Base-by-base conservation (phyloP, 2,797 vertebrate species). In the Sebastes miniatus region DNA sequence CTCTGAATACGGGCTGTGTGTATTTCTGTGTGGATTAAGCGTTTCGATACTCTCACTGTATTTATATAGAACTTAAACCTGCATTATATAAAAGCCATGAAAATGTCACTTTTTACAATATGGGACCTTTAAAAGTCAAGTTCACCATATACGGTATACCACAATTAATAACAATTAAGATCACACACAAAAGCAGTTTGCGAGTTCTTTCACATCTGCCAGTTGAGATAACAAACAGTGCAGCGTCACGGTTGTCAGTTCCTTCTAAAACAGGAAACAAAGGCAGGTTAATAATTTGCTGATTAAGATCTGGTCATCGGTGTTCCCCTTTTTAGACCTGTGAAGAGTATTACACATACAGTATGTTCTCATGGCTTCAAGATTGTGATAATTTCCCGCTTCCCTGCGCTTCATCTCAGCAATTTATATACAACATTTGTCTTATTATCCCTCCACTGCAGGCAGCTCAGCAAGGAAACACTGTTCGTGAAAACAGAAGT, bases 221-320 rank as follows among this genome's bases (percentile, higher is more conserved):
- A 54, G 13, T 12, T 6, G 5, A 86, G 81, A 83, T 83, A 84
- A 68, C 12, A 63, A 74, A 57, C 25, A 36, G 25, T 64, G 68
- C 6, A n/a, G 12, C 10, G 62, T 65, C 73, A 65, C 4, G 20
- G 29, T 18, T 11, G 11, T 43, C 20, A 59, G 4, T 76, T 80
- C 72, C 57, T 62, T 12, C 10, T 64, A 2, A 75, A 84, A 83
- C 39, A 77, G 80, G 83, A 87, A 87, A 32, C 58, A 27, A 27
- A 47, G 34, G 22, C 14, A 39, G 25, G 36, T 39, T 18, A 6
- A 57, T 27, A 25, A n/a, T 64, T 50, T 69, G 68, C 69, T 80
- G 54, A 83, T 32, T 78, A 64, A 85, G 3, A 57, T 24, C 27
- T 27, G 1, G 24, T 69, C 69, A 61, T 69, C 31, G 36, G 12